Evolutionary conservation across 2,888 invertebrate species (phyloP).

Genomic region (Trypoxylon attenuatum): DNA sequence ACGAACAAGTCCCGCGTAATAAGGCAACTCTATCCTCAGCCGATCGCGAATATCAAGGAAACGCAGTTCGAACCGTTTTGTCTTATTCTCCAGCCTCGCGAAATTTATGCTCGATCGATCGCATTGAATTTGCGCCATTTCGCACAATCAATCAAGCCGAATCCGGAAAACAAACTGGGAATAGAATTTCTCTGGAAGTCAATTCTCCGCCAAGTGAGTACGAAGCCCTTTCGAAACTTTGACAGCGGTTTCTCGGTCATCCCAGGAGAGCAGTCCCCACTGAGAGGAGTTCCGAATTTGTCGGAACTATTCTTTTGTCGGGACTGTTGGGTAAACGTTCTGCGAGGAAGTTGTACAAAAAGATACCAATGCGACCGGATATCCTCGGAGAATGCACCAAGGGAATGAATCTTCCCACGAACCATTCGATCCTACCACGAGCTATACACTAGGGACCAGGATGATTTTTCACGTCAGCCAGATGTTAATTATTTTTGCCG

Average conservation of each 20-base stretch:
- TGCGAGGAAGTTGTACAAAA: not conserved
- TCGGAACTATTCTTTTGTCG: constrained; percentile 6
- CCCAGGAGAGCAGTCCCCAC: too few relatives aligned
- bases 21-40: not conserved
- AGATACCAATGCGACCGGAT: too few relatives aligned
- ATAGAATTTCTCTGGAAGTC: not conserved
- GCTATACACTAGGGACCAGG: not conserved
- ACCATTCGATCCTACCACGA: not conserved
- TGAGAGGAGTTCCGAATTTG: constrained; percentile 2
- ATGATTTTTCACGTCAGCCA: not conserved
- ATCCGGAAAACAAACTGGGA: not conserved
- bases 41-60: too few relatives aligned
- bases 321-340: constrained; percentile 4
- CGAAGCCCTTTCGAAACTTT: constrained; percentile 1
- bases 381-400: too few relatives aligned
- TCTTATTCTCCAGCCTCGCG: too few relatives aligned
- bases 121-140: not conserved
- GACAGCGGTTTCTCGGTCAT: constrained; percentile 14
- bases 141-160: not conserved
- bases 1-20: not conserved
- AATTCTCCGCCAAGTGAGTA: constrained; percentile 6
- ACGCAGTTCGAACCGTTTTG: too few relatives aligned
- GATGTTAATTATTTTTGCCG: not conserved
- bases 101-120: not conserved
- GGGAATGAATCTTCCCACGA: too few relatives aligned